Base-by-base conservation (phyloP, 2,797 vertebrate species). In the Chromobotia macracanthus region DNA sequence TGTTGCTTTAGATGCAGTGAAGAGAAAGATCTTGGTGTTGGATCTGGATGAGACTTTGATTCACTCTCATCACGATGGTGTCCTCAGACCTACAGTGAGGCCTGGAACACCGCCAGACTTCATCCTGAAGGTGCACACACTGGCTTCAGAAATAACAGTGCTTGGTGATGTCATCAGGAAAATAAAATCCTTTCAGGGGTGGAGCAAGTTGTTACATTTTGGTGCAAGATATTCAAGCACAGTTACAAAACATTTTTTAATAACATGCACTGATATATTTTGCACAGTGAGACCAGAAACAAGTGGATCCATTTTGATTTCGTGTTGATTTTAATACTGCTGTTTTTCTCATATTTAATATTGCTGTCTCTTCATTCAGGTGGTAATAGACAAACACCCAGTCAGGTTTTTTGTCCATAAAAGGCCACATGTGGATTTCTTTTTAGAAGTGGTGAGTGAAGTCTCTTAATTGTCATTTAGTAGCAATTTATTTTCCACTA, bases 381-480 rank as follows among this genome's bases (percentile, higher is more conserved):
- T 97, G 60, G 95, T 97, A 82, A 97, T 97, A 84, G 96, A 97
- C 88, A 96, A 95, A 89, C 96, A 97, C 80, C 96, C 96, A 28
- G 96, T 97, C 88, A 93, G 96, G 73, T 97, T 97, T 92, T 97
- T 97, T 90, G 96, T 97, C 90, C 96, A 96, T 93, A 97, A 97
- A 94, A 94, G 96, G 90, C 96, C 96, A 1, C 96, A 97, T 5
- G 96, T 97, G 6, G 96, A 97, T 90, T 97, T 97, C 92, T 97
- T 97, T 94, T 94, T 97, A 90, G 96, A 97, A 95, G 96, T 97
- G 95, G 96, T 97, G 76, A 95, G 96, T 94, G 55, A 82, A 41
- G 2, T 53, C 13, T 46, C 1, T 67, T 3, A 48, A 1, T 69
- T 68, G 19, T 23, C 5, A 1, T 60, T 13, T 25, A 56, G n/a